Evolutionary conservation across 1,140 invertebrate species (phyloP).

Genomic region (Rhagoletis zephyria): DNA sequence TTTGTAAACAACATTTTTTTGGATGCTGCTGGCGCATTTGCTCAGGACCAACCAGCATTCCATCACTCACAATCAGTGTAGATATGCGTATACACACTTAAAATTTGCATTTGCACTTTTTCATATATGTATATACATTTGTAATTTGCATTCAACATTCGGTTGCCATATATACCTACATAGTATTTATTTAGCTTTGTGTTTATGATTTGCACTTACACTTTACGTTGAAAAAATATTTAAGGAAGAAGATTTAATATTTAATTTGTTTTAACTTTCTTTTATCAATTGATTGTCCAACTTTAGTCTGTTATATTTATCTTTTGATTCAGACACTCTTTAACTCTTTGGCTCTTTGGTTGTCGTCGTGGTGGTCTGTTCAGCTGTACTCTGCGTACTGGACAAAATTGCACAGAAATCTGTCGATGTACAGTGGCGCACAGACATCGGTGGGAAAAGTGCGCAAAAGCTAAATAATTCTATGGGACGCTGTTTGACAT

Average conservation of each 20-base stretch:
- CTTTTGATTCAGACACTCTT: neutral
- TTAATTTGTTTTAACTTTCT: neutral
- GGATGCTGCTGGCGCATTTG: slow-evolving; percentile 40
- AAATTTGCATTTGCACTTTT: slow-evolving; percentile 16
- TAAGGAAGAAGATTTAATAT: neutral
- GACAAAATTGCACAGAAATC: slow-evolving; percentile 32
- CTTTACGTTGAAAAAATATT: neutral
- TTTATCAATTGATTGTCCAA: no score
- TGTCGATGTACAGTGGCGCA: slow-evolving; percentile 6
- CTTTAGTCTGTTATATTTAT: neutral
- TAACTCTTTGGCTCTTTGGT: neutral
- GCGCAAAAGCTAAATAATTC: slow-evolving; percentile 42
- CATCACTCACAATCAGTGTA: neutral
- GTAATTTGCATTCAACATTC: neutral
- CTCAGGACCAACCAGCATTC: neutral
- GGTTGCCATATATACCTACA: neutral
- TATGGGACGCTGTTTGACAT: neutral
- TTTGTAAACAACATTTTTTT: slow-evolving; percentile 13
- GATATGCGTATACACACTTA: neutral
- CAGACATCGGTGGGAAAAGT: slow-evolving; percentile 21
- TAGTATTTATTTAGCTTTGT: no score
- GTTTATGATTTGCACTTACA: neutral
- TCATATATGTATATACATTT: neutral
- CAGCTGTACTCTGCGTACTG: slow-evolving; percentile 44
- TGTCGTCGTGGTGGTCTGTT: slow-evolving; percentile 30